phyloP scores from a whole-genome alignment of 2,113 vertebrate genomes.

The Pyxicephalus adspersus region DNA sequence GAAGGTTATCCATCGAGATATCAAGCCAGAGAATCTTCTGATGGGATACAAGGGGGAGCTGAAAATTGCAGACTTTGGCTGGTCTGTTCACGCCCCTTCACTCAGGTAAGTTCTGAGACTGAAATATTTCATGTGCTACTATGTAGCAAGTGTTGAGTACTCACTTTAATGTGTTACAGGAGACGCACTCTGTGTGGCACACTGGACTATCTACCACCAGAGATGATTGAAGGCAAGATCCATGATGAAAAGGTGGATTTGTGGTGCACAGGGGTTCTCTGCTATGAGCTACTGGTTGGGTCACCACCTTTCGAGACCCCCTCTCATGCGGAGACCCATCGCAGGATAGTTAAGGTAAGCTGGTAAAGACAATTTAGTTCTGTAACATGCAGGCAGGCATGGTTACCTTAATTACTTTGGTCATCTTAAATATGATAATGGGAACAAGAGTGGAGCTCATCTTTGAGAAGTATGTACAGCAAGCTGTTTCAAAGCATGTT shows the following conservation, averaged over 20 bases:
- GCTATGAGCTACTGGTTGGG: conserved; percentile 87
- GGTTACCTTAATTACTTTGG: too few species aligned
- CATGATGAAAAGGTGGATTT: conserved; percentile 91
- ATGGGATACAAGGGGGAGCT: conserved; percentile 87
- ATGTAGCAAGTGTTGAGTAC: too few species aligned
- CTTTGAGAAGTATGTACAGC: too few species aligned
- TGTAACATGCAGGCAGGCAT: too few species aligned
- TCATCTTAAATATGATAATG: too few species aligned
- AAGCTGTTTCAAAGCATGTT: too few species aligned
- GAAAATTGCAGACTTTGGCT: conserved; percentile 92
- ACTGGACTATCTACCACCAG: conserved; percentile 89
- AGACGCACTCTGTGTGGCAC: conserved; percentile 91
- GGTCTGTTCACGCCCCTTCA: conserved; percentile 92
- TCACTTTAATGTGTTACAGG: conserved; percentile 62
- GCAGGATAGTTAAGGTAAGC: conserved; percentile 70
- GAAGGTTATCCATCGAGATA: conserved; percentile 92
- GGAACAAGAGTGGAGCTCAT: too few species aligned
- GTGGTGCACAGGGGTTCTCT: conserved; percentile 89
- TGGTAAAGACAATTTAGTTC: too few species aligned
- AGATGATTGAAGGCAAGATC: conserved; percentile 87
- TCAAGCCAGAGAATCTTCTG: conserved; percentile 91
- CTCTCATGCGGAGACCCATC: conserved; percentile 81
- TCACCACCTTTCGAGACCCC: conserved; percentile 86
- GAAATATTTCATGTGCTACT: background rate
- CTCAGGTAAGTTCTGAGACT: conserved; percentile 71